A percentile compares a stretch with the other conserved stretches of the same genome.
Conservation (phyloP, 2,113 vertebrate genomes). For the Pholis gunnellus region DNA sequence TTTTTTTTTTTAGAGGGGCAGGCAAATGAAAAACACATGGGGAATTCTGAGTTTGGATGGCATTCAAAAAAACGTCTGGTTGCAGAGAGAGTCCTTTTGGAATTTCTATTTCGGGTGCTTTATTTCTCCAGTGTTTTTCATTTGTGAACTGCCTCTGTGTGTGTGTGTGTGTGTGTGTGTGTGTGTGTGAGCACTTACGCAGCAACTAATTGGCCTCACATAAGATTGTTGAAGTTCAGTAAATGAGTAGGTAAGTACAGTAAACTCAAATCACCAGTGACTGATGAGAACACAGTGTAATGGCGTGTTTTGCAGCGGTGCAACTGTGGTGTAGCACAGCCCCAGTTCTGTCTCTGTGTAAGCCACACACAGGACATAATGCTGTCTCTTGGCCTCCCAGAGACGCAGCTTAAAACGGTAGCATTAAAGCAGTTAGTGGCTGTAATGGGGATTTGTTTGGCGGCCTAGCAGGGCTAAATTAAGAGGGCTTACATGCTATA, state of each 20-base stretch:
- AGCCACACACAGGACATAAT: constrained; percentile 28
- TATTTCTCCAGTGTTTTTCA: constrained; percentile 55
- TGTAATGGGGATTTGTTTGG: constrained; percentile 70
- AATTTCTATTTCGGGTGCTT: constrained; percentile 72
- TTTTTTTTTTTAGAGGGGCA: constrained; percentile 35
- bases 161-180: too few relatives aligned
- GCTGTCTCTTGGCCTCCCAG: constrained; percentile 35
- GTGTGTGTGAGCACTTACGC: constrained; percentile 33
- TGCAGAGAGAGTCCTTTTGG: constrained; percentile 61
- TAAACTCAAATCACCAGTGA: constrained; percentile 21
- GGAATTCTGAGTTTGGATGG: constrained; percentile 68
- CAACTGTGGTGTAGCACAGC: constrained; percentile 14
- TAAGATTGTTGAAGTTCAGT: constrained; percentile 32
- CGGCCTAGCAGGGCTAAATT: constrained; percentile 72
- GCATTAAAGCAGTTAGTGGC: constrained; percentile 67
- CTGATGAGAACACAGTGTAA: constrained; percentile 27
- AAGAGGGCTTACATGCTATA: constrained; percentile 72
- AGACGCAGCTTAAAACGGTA: constrained; percentile 54
- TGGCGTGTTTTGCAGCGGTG: constrained; percentile 26
- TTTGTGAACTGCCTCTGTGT: constrained; percentile 26
- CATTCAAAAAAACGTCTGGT: constrained; percentile 65
- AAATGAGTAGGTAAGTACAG: constrained; percentile 38
- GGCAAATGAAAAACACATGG: constrained; percentile 81
- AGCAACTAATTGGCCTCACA: constrained; percentile 36
- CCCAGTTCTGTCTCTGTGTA: constrained; percentile 29